Evolutionary conservation across 1,140 invertebrate species (phyloP).

Genomic region (Phenacoccus solenopsis): DNA sequence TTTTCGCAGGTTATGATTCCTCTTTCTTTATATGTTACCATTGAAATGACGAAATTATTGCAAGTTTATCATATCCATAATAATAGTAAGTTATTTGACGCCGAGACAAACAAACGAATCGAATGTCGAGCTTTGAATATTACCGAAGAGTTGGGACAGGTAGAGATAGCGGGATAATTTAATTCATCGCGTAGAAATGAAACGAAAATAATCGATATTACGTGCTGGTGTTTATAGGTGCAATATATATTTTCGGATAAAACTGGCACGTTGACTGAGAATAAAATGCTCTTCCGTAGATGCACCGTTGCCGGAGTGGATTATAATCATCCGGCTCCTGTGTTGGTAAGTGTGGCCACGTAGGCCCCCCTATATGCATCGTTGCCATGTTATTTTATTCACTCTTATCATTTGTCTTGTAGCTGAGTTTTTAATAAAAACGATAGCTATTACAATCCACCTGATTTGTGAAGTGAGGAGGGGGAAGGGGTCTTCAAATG

Average conservation of each 20-base stretch:
- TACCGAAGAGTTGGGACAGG: conserved; percentile 84
- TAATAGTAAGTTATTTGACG: conserved; percentile 75
- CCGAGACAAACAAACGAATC: conserved; percentile 66
- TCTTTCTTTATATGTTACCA: conserved; percentile 87
- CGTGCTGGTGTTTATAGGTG: conserved; percentile 48
- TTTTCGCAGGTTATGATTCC: conserved; percentile 94
- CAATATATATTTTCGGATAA: conserved; percentile 96
- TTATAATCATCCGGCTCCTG: conserved; percentile 8
- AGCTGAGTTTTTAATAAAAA: no score
- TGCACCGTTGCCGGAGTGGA: conserved; percentile 67
- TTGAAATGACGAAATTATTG: conserved; percentile 91
- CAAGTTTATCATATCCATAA: conserved; percentile 93
- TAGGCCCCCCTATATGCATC: no score
- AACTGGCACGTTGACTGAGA: conserved; percentile 94
- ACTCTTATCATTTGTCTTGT: no score
- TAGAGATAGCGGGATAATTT: conserved; percentile 40
- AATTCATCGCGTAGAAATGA: no score
- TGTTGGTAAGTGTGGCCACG: background rate
- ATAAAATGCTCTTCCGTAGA: conserved; percentile 85
- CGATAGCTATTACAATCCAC: no score
- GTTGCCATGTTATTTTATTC: no score
- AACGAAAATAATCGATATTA: no score
- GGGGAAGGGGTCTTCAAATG: no score
- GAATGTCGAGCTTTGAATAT: conserved; percentile 94
- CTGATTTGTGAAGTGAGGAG: no score